Percentiles rank a stretch among this genome's conserved stretches.
These are phyloP conservation scores for Bucco capensis DNA, from an alignment of 2,113 vertebrate genomes.

Conservation along the genomic window DNA sequence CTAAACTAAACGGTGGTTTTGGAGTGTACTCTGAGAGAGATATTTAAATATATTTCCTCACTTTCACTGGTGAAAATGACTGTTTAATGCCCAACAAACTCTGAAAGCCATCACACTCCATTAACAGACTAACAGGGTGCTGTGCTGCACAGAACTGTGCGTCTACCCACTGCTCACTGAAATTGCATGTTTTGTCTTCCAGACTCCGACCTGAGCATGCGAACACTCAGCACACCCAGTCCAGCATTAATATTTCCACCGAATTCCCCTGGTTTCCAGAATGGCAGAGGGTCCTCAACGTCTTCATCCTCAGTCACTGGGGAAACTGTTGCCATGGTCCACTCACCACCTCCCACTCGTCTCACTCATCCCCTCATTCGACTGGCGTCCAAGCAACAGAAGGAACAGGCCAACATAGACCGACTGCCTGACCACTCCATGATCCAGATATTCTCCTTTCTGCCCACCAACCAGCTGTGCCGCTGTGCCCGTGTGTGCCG, in stretches of 20 bases:
- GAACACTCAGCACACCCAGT: conserved; percentile 92
- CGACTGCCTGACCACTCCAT: conserved; percentile 86
- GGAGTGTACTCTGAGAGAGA: background rate
- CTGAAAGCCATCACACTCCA: accelerated
- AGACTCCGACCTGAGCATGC: conserved; percentile 93
- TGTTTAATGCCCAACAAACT: background rate
- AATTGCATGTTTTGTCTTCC: conserved; percentile 54
- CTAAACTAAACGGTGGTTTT: background rate
- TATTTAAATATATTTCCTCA: background rate
- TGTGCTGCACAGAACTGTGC: background rate
- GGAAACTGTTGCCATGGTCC: conserved; percentile 93
- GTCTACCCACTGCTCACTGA: background rate
- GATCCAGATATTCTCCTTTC: conserved; percentile 89
- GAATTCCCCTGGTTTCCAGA: conserved; percentile 82
- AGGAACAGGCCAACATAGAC: conserved; percentile 83
- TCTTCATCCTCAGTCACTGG: conserved; percentile 87
- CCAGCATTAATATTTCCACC: conserved; percentile 90
- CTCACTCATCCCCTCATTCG: conserved; percentile 82
- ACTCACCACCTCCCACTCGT: conserved; percentile 81
- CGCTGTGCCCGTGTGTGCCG: conserved; percentile 90
- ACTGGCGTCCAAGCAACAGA: conserved; percentile 77
- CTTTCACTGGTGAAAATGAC: background rate
- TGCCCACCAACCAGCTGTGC: conserved; percentile 95
- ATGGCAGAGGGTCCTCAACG: conserved; percentile 85
- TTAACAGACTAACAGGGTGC: background rate